Evolutionary conservation across 2,797 vertebrate genomes (phyloP).

Genomic region (Coendou prehensilis): DNA sequence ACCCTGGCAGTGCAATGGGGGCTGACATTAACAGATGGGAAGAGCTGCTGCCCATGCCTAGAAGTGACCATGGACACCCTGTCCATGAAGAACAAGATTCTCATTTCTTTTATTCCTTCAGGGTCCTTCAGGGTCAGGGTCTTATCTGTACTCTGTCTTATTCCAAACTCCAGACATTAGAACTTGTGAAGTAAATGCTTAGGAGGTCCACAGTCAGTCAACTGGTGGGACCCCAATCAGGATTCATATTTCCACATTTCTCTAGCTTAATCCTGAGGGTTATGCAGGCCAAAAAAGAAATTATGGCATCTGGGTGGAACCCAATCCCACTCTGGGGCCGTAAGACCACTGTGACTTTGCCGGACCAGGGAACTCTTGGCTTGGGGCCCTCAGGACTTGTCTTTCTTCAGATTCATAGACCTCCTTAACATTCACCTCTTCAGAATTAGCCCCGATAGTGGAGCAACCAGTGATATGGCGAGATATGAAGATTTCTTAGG

Average conservation of each 20-base stretch:
- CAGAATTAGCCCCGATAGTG: background rate
- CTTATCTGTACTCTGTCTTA: background rate
- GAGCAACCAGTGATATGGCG: background rate
- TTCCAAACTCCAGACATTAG: background rate
- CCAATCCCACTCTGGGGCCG: background rate
- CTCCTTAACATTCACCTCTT: background rate
- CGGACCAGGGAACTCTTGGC: background rate
- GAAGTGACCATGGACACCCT: background rate
- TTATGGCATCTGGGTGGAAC: background rate
- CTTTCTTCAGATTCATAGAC: background rate
- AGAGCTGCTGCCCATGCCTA: background rate
- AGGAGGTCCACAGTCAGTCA: background rate
- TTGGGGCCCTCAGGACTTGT: background rate
- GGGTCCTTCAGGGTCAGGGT: background rate
- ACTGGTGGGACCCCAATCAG: background rate
- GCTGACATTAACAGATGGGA: background rate
- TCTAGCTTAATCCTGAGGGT: background rate
- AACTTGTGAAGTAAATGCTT: background rate
- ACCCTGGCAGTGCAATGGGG: background rate
- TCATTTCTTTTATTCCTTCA: conserved; percentile 29
- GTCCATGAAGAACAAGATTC: background rate
- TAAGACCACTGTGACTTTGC: background rate
- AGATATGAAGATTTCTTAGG: background rate
- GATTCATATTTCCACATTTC: background rate
- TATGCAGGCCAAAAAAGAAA: background rate